These are phyloP conservation scores for silkworm (Bombyx mori) DNA, from an alignment of 1,140 invertebrate species.

Conservation along the genomic window DNA sequence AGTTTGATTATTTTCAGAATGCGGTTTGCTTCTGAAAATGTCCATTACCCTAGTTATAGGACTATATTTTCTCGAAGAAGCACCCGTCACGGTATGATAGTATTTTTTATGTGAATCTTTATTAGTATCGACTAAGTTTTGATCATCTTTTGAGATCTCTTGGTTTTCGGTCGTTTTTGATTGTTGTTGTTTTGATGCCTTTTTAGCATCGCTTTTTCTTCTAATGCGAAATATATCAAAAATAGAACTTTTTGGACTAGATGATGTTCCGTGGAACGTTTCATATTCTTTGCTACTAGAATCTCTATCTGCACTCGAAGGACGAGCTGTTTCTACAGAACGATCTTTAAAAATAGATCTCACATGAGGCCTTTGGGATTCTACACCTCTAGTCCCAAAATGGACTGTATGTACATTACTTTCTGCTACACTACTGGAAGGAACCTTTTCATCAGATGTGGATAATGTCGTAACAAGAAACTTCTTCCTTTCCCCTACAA, in stretches of 20 bases:
- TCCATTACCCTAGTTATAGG: constrained; percentile 64
- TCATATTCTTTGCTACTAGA: constrained; percentile 52
- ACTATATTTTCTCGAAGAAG: constrained; percentile 55
- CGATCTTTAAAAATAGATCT: constrained; percentile 60
- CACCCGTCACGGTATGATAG: constrained; percentile 64
- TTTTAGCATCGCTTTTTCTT: constrained; percentile 63
- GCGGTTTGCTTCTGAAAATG: constrained; percentile 58
- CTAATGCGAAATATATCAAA: constrained; percentile 66
- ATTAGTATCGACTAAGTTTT: constrained; percentile 25
- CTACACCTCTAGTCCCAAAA: constrained; percentile 60
- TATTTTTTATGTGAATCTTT: constrained; percentile 63
- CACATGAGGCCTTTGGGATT: constrained; percentile 59
- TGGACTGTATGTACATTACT: constrained; percentile 61
- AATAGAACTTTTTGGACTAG: constrained; percentile 64
- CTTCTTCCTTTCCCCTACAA: constrained; percentile 52
- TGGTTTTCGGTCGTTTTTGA: constrained; percentile 45
- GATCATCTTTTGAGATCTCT: constrained; percentile 44
- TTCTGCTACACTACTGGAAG: constrained; percentile 35
- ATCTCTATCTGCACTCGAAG: constrained; percentile 57
- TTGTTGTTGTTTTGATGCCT: constrained; percentile 33
- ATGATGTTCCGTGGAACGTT: constrained; percentile 64
- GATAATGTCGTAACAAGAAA: constrained; percentile 61
- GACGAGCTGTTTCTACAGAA: constrained; percentile 38
- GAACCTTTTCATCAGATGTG: constrained; percentile 42
- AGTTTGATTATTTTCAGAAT: constrained; percentile 36